These are phyloP conservation scores for Tetragonisca angustula DNA, from an alignment of 2,888 invertebrate genomes.

Conservation along the genomic window DNA sequence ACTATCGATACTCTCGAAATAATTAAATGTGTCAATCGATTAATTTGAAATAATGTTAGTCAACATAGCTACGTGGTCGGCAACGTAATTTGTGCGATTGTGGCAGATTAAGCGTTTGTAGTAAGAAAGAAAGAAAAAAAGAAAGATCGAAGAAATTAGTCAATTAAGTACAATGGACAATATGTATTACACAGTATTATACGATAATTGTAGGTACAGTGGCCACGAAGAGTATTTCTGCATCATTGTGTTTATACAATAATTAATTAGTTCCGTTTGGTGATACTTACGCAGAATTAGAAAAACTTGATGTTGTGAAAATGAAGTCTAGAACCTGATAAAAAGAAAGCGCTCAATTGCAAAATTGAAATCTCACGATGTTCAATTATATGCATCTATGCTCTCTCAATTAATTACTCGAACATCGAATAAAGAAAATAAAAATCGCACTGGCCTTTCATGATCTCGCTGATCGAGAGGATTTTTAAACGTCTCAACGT, in stretches of 20 bases:
- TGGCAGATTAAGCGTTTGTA: background rate
- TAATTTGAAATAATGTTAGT: background rate
- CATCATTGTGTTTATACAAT: too few relatives aligned
- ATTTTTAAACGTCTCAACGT: background rate
- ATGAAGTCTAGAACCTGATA: too few relatives aligned
- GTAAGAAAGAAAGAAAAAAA: background rate
- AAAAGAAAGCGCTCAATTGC: too few relatives aligned
- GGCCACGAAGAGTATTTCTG: background rate
- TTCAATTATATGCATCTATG: too few relatives aligned
- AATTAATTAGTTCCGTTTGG: too few relatives aligned
- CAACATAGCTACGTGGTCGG: background rate
- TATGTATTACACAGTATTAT: background rate
- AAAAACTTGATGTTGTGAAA: too few relatives aligned
- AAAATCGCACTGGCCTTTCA: too few relatives aligned
- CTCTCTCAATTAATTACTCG: background rate
- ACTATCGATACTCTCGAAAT: too few relatives aligned
- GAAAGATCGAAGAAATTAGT: background rate
- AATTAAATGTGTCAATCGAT: background rate
- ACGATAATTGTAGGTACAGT: background rate
- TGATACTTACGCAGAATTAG: too few relatives aligned
- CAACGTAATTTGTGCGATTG: background rate
- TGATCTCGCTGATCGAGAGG: too few relatives aligned
- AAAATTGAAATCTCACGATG: too few relatives aligned
- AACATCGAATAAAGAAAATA: background rate
- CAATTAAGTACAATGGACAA: background rate